Evolutionary conservation across 2,888 invertebrate genomes (phyloP), one percentile per base, ranked within the genome.

Genomic region (Aphelenchoides bicaudatus): DNA sequence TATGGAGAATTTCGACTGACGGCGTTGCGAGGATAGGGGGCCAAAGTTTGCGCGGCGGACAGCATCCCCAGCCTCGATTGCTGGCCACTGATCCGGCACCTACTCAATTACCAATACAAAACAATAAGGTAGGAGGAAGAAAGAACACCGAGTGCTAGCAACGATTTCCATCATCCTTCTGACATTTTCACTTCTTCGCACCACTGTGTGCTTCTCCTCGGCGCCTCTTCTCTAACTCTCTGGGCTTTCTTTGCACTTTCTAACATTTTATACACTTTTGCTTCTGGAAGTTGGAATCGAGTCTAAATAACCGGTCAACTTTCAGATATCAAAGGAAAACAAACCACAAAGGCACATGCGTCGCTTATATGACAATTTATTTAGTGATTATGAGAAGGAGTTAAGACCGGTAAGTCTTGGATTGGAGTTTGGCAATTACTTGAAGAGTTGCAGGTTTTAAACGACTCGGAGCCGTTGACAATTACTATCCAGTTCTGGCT

Each of bases 401-500:
- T 61, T 76, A 23, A 69, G 76, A 0, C 76, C 76, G 1, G 75
- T 76, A n/a, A n/a, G n/a, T n/a, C n/a, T n/a, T n/a, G n/a, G n/a
- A n/a, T n/a, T n/a, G n/a, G n/a, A n/a, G n/a, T n/a, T n/a, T n/a
- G n/a, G n/a, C n/a, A n/a, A n/a, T n/a, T n/a, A n/a, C n/a, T n/a
- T n/a, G n/a, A n/a, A n/a, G n/a, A n/a, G n/a, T n/a, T n/a, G n/a
- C n/a, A n/a, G n/a, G n/a, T n/a, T 8, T 31, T 62, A 19, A 72
- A 75, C 59, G 75, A 76, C 53, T 62, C 62, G 10, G 39, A 59
- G n/a, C 58, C 71, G 6, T 47, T 72, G 19, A 54, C 59, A 8
- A 64, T 77, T 5, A 60, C 66, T 47, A 62, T 77, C 62, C 75
- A 77, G 53, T 72, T 77, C 53, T 77, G 77, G 77, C 66, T 77